phyloP scores from a whole-genome alignment of 2,888 invertebrate species.

The Marasmarcha lunaedactyla region DNA sequence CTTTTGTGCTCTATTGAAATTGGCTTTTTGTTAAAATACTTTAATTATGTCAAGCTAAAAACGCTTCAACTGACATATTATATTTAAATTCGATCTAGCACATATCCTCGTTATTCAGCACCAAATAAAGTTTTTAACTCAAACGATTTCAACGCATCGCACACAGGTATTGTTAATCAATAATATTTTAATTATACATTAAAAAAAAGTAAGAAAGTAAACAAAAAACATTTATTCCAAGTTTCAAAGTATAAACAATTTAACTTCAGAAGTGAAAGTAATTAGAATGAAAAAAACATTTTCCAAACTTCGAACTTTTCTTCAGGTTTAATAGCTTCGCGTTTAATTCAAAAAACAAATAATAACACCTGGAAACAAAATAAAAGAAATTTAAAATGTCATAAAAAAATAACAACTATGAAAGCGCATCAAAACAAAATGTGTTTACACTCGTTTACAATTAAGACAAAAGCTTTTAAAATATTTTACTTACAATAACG shows the following conservation, averaged over 20 bases:
- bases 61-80: too few relatives aligned
- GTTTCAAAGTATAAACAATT: too few relatives aligned
- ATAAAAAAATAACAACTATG: slow-evolving; percentile 10
- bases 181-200: too few relatives aligned
- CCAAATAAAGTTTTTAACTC: too few relatives aligned
- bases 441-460: slow-evolving; percentile 9
- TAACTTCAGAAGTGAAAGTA: background rate
- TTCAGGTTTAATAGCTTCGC: background rate
- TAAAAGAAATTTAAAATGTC: slow-evolving; percentile 10
- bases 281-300: background rate
- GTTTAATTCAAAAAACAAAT: background rate
- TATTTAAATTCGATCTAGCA: too few relatives aligned
- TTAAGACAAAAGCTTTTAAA: slow-evolving; percentile 14
- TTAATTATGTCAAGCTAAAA: too few relatives aligned
- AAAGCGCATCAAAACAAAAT: slow-evolving; percentile 11
- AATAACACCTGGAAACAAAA: background rate
- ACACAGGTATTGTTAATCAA: too few relatives aligned
- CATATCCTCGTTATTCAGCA: too few relatives aligned
- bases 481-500: slow-evolving; percentile 78
- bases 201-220: too few relatives aligned
- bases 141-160: slow-evolving; percentile 2
- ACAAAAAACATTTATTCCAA: too few relatives aligned
- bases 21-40: too few relatives aligned
- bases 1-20: too few relatives aligned
- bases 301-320: background rate